Percentiles rank a stretch among this genome's conserved stretches.
These are phyloP conservation scores for Hydropsyche tenuis DNA, from an alignment of 1,140 invertebrate genomes.

Conservation along the genomic window DNA sequence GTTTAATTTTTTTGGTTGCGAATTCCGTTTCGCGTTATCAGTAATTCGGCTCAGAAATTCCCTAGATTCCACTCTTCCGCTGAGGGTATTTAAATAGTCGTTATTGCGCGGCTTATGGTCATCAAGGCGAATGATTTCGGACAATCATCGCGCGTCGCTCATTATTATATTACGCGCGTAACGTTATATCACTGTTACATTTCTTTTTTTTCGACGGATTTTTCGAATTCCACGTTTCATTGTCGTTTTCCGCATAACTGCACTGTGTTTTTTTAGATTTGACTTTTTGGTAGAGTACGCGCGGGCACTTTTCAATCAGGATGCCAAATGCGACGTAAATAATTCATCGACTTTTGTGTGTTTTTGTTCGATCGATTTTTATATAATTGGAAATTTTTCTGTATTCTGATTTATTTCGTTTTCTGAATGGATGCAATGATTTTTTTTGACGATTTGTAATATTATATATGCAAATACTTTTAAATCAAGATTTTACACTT, in stretches of 20 bases:
- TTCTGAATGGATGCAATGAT: too few relatives aligned
- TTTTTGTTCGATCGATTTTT: too few relatives aligned
- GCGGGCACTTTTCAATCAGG: not conserved
- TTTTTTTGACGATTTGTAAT: too few relatives aligned
- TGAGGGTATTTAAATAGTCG: not conserved
- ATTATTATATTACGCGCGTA: constrained; percentile 17
- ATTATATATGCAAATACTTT: too few relatives aligned
- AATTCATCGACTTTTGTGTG: too few relatives aligned
- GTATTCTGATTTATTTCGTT: too few relatives aligned
- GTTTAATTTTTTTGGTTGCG: not conserved
- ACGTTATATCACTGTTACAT: constrained; percentile 36
- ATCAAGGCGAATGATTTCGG: constrained; percentile 21
- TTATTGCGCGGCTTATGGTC: constrained; percentile 26
- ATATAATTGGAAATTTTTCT: too few relatives aligned
- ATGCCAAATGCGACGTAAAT: too few relatives aligned
- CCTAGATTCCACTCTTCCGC: not conserved
- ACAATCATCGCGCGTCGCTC: constrained; percentile 11
- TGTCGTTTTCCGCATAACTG: not conserved
- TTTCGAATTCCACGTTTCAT: not conserved
- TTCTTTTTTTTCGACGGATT: constrained; percentile 3
- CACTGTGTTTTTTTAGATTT: not conserved
- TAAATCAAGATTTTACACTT: too few relatives aligned
- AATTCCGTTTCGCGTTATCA: not conserved
- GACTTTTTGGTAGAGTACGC: not conserved
- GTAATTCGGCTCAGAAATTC: not conserved